Evolutionary conservation across 2,113 vertebrate genomes (phyloP).

Genomic region (Fukomys damarensis): DNA sequence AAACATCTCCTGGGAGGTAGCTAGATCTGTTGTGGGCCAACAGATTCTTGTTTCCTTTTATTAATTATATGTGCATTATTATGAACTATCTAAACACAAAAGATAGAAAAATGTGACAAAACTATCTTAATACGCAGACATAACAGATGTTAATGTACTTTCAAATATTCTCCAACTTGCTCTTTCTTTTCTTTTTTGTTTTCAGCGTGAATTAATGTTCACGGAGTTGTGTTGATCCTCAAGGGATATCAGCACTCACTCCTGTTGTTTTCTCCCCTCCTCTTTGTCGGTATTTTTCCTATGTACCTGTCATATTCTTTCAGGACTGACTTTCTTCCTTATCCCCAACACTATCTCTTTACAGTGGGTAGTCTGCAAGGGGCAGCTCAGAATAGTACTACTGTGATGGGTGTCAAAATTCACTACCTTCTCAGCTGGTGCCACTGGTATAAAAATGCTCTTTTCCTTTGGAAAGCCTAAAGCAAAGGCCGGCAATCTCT

Average conservation of each 20-base stretch:
- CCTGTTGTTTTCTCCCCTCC: neutral
- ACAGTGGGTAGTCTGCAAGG: neutral
- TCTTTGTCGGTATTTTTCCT: neutral
- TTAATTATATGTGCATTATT: slow-evolving; percentile 12
- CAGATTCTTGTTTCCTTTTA: slow-evolving; percentile 58
- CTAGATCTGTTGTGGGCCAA: neutral
- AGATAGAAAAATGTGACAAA: slow-evolving; percentile 47
- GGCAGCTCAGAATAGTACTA: neutral
- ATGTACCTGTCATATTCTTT: neutral
- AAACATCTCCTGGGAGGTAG: slow-evolving; percentile 49
- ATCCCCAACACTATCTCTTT: neutral
- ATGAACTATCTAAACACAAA: slow-evolving; percentile 48
- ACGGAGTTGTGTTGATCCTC: neutral
- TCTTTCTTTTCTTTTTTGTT: neutral
- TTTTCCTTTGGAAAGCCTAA: neutral
- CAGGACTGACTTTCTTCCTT: slow-evolving; percentile 13
- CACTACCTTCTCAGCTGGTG: neutral
- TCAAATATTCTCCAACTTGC: slow-evolving; percentile 30
- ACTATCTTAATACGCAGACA: neutral
- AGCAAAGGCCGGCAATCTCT: neutral
- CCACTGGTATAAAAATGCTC: neutral
- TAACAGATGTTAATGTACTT: slow-evolving; percentile 19
- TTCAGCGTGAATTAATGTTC: neutral
- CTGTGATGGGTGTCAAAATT: neutral
- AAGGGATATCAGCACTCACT: neutral